Base-by-base conservation (phyloP, 2,888 invertebrate species). In the Drosophila niveifrons region DNA sequence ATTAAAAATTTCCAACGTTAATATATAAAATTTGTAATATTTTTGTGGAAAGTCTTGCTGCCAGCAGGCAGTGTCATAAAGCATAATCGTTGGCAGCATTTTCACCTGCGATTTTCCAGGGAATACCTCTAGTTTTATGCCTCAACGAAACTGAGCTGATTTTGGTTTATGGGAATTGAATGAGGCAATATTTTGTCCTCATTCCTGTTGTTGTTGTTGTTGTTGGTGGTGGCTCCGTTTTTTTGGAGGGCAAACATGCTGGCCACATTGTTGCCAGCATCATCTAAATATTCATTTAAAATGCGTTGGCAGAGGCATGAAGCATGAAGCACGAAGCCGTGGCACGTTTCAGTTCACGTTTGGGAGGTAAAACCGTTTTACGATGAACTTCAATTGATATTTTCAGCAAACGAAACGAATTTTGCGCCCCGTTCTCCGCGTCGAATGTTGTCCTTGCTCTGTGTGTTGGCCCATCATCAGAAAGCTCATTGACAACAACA, bases 321-420 rank as follows among this genome's bases (percentile, higher is more conserved):
- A 39, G 23, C 41, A 53, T 47, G 56, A 23, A 57, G 46, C 44
- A n/a, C 36, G n/a, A 36, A 2, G 36, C 4, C n/a, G 13, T n/a
- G 29, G 47, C 28, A 48, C 29, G 29, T 48, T 29, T 29, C 39
- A 13, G 39, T 78, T 70, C 75, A 72, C 74, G 80, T 80, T 72
- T 69, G 71, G 46, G 50, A 69, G 69, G 69, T 72, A 72, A 66
- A 82, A 82, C 64, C 76, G 70, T 82, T 76, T 82, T 82, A 85
- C 81, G 81, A 66, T 72, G 67, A 74, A 76, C 82, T 67, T 69
- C 59, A 82, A 85, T 85, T 82, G 82, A 85, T 82, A 82, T 81
- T 82, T 85, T 74, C 56, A 52, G 44, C 66, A 80, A 79, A 59
- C 69, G 66, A 85, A 82, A 23, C 23, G 23, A 23, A 76, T 82